Conservation (phyloP, 2,113 vertebrate genomes). For the Otus sunia region DNA sequence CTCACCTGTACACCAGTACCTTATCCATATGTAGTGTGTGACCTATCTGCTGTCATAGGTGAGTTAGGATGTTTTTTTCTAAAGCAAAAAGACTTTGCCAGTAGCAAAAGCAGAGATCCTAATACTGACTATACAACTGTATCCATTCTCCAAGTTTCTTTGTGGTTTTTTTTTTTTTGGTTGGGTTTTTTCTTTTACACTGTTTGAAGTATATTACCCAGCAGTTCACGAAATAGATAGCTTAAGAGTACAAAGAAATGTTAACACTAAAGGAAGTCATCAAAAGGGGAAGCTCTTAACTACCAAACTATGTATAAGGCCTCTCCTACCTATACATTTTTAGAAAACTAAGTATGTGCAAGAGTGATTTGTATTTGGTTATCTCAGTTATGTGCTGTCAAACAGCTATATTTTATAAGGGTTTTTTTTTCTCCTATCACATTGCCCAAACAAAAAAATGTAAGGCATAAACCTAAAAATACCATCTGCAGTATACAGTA, state of each 20-base stretch:
- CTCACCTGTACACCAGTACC: not conserved
- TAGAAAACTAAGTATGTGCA: not conserved
- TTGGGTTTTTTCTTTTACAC: not conserved
- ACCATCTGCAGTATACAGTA: not conserved
- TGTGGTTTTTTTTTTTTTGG: fast-evolving
- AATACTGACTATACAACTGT: not conserved
- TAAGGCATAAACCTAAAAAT: not conserved
- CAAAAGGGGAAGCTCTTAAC: not conserved
- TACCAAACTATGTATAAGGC: not conserved
- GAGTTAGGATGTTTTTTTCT: not conserved
- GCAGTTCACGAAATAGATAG: not conserved
- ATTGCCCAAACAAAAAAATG: not conserved
- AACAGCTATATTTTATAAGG: not conserved
- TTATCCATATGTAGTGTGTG: not conserved
- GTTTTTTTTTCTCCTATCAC: not conserved
- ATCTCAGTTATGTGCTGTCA: not conserved
- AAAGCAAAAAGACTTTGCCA: not conserved
- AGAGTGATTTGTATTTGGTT: not conserved
- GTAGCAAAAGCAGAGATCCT: not conserved
- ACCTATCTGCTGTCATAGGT: not conserved
- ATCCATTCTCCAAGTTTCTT: not conserved
- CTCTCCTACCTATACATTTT: not conserved
- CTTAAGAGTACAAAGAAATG: not conserved
- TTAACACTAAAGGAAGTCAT: not conserved
- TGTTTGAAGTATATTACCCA: not conserved